Percentiles rank a stretch among this genome's conserved stretches.
phyloP scores from a whole-genome alignment of 2,113 vertebrate species.

The Rhinopomastus cyanomelas region DNA sequence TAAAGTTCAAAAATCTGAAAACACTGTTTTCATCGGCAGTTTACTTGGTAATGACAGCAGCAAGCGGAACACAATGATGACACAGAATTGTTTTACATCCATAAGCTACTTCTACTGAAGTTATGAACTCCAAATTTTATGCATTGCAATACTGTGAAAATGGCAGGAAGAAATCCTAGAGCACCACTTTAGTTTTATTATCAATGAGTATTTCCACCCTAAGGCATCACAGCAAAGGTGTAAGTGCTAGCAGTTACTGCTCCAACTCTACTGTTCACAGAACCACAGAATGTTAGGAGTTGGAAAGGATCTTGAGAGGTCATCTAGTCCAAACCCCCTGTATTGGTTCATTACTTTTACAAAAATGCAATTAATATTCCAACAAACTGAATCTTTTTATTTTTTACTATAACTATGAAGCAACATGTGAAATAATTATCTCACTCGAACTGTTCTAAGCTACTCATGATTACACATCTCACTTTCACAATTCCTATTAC shows the following conservation, averaged over 20 bases:
- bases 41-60: background rate
- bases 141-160: background rate
- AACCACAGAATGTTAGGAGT: too few relatives aligned
- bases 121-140: background rate
- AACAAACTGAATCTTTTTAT: background rate
- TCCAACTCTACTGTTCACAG: background rate
- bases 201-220: background rate
- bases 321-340: too few relatives aligned
- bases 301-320: too few relatives aligned
- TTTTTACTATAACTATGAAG: background rate
- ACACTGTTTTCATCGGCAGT: background rate
- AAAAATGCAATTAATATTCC: background rate
- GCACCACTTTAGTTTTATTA: background rate
- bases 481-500: background rate
- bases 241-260: background rate
- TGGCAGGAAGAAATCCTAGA: background rate
- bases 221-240: background rate
- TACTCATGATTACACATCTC: rapidly evolving
- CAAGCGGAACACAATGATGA: background rate
- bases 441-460: background rate
- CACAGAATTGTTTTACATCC: background rate
- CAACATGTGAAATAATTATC: background rate
- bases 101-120: background rate
- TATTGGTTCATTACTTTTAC: background rate
- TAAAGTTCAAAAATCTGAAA: background rate